Conservation (phyloP, 2,888 invertebrate species). For the Drosophila histrio region DNA sequence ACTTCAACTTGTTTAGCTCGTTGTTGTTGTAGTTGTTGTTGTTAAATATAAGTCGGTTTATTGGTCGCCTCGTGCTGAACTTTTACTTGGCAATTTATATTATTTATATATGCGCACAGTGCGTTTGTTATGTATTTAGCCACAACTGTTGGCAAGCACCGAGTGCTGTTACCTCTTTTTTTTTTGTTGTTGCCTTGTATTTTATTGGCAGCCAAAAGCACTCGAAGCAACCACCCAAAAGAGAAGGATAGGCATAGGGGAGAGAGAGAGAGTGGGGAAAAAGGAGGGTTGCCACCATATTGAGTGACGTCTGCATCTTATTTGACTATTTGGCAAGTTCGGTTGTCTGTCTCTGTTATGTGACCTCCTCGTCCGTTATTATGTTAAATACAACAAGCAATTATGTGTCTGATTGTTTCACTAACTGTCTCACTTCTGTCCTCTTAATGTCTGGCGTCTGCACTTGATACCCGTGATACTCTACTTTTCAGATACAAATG, state of each 20-base stretch:
- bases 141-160: conserved; percentile 65
- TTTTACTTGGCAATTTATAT: conserved; percentile 61
- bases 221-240: conserved; percentile 59
- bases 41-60: conserved; percentile 51
- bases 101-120: conserved; percentile 67
- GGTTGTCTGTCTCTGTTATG: conserved; percentile 16
- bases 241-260: neutral
- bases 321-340: conserved; percentile 1
- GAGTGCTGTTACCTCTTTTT: conserved; percentile 58
- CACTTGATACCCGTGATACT: conserved; percentile 8
- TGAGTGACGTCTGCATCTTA: conserved; percentile 16
- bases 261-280: neutral
- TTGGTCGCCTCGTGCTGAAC: conserved; percentile 36
- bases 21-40: conserved; percentile 2
- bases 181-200: conserved; percentile 32
- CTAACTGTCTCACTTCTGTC: conserved; percentile 7
- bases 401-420: conserved; percentile 60
- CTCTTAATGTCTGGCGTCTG: conserved; percentile 21
- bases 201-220: conserved; percentile 71
- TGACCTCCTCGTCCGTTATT: conserved; percentile 53
- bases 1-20: conserved; percentile 47
- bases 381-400: conserved; percentile 76
- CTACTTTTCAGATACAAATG: conserved; percentile 14
- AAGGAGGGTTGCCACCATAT: neutral
- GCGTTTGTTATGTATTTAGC: conserved; percentile 66